Base-by-base conservation (phyloP, 1,140 invertebrate genomes). In the Augochlora pura region DNA sequence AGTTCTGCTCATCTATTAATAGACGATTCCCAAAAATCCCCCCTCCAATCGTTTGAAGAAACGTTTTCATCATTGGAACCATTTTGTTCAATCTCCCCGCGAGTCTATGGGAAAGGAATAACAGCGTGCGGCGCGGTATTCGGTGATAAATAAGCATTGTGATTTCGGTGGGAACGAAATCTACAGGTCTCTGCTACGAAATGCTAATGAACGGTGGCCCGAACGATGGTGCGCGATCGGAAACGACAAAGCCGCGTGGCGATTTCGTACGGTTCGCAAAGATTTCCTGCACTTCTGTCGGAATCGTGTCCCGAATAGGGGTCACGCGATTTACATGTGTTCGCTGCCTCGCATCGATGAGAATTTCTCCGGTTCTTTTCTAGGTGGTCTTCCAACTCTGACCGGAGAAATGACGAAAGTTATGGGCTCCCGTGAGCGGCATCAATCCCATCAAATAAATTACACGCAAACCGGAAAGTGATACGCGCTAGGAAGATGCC, bases 241-340 rank as follows among this genome's bases (percentile, higher is more conserved):
- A 32, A 32, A 32, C 32, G 32, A 32, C 32, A 32, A 32, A 32
- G 4, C 32, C 32, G 32, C 42, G 23, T 46, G 16, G 23, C 72
- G 39, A 46, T 67, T 74, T 77, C 75, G 39, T 72, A 46, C 21
- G 67, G 60, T 85, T 78, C 21, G 66, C 80, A 27, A 72, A 54
- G 67, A 86, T 79, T 77, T 68, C 39, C 71, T 74, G 65, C 73
- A 66, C 74, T 82, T 82, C 75, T 70, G 80, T 70, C 60, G 42
- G 76, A 85, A 66, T 86, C 80, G 75, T 80, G 83, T 85, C 71
- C 72, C 68, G 81, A 86, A 86, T 86, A 78, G 84, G 81, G 85
- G 85, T 86, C 85, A 86, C 77, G 25, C 74, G 84, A 86, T 86
- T 86, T 86, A 86, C 85, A 86, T 86, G 85, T 71, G 81, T 79